Percentiles rank a stretch among this genome's conserved stretches.
Evolutionary conservation across 2,797 vertebrate genomes (phyloP).

Genomic region (Cyprinella venusta): DNA sequence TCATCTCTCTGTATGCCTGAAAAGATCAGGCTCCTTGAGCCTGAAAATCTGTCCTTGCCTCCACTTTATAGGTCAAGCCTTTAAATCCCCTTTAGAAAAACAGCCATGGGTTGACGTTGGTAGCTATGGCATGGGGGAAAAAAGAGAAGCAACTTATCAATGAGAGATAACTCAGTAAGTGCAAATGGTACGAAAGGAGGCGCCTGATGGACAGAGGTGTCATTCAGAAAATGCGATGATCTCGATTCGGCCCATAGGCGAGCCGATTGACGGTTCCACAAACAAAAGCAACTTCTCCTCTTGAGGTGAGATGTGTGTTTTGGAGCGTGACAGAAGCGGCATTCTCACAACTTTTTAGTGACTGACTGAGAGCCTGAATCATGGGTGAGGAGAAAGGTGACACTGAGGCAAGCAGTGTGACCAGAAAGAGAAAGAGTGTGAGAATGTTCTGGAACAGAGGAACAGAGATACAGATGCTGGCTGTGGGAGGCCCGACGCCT

Average conservation of each 20-base stretch:
- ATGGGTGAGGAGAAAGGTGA: slow-evolving; percentile 33
- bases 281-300: slow-evolving; percentile 40
- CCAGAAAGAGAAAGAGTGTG: slow-evolving; percentile 24
- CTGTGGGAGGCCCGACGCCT: slow-evolving; percentile 19
- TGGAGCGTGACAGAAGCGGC: slow-evolving; percentile 32
- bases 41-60: slow-evolving; percentile 63
- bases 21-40: slow-evolving; percentile 66
- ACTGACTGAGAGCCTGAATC: slow-evolving; percentile 29
- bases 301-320: slow-evolving; percentile 36
- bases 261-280: slow-evolving; percentile 21
- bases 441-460: slow-evolving; percentile 48
- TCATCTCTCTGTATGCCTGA: slow-evolving; percentile 57
- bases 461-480: slow-evolving; percentile 43
- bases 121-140: slow-evolving; percentile 25
- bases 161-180: slow-evolving; percentile 13
- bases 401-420: slow-evolving; percentile 37
- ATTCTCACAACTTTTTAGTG: slow-evolving; percentile 37
- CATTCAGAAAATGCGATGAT: slow-evolving; percentile 17
- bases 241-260: slow-evolving; percentile 7
- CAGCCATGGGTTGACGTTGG: slow-evolving; percentile 73
- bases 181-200: background rate
- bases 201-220: slow-evolving; percentile 18
- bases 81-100: slow-evolving; percentile 76
- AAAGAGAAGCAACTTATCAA: background rate
- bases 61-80: slow-evolving; percentile 73